Conservation (phyloP, 1,140 invertebrate species). For the Aleiodes sp. region DNA sequence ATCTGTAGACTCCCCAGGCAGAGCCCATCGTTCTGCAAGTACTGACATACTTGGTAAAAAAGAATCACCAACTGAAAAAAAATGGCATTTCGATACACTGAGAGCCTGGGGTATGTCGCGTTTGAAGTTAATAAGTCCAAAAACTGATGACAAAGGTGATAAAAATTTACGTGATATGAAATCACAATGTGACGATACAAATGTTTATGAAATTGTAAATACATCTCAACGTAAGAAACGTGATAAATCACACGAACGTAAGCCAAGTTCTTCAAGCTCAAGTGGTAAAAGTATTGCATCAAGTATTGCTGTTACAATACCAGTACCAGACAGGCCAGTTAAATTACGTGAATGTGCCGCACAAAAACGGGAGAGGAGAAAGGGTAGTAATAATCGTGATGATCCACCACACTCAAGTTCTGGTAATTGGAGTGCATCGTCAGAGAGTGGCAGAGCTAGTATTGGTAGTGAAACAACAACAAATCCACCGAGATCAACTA, state of each 20-base stretch:
- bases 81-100: constrained; percentile 81
- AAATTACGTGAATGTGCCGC: constrained; percentile 77
- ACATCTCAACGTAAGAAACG: constrained; percentile 67
- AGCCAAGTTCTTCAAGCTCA: constrained; percentile 77
- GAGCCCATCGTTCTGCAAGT: constrained; percentile 76
- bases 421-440: constrained; percentile 94
- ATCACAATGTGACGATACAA: constrained; percentile 32
- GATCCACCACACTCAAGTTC: constrained; percentile 86
- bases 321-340: constrained; percentile 57
- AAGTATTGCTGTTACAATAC: constrained; percentile 69
- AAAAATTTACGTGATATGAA: not conserved
- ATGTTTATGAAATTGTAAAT: constrained; percentile 63
- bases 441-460: constrained; percentile 85
- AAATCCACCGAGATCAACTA: constrained; percentile 71
- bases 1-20: constrained; percentile 62
- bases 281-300: constrained; percentile 60
- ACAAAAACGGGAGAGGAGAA: constrained; percentile 70
- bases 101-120: constrained; percentile 85
- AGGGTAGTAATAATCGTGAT: constrained; percentile 63
- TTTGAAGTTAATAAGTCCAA: constrained; percentile 77
- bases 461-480: constrained; percentile 84
- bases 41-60: constrained; percentile 63
- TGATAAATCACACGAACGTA: constrained; percentile 74
- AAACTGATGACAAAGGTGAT: constrained; percentile 44
- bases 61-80: constrained; percentile 72